Conservation (phyloP, 2,797 vertebrate genomes). For the Poeciliopsis gracilis region DNA sequence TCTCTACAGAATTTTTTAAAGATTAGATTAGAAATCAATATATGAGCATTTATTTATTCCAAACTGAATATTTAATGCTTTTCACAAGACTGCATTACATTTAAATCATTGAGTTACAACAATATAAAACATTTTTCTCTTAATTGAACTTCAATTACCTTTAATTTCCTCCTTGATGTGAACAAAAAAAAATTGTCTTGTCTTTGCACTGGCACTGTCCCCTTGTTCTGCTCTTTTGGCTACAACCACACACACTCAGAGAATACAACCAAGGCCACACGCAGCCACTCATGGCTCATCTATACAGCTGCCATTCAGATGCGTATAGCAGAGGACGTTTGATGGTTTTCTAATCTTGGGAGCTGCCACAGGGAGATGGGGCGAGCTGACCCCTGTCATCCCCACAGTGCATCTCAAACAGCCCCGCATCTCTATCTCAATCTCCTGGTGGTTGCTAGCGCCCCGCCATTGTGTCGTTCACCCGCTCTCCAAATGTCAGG, state of each 20-base stretch:
- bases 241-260: conserved; percentile 45
- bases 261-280: conserved; percentile 64
- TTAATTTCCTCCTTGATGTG: conserved; percentile 31
- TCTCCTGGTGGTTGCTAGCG: conserved; percentile 58
- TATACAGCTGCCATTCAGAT: conserved; percentile 77
- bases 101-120: background rate
- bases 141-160: conserved; percentile 29
- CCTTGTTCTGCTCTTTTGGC: conserved; percentile 25
- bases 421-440: conserved; percentile 75
- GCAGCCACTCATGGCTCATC: conserved; percentile 66
- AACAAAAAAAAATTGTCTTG: conserved; percentile 35
- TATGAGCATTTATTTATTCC: background rate
- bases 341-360: conserved; percentile 80
- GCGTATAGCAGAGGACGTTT: conserved; percentile 72
- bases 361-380: conserved; percentile 75
- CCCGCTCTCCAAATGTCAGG: conserved; percentile 77
- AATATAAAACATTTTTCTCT: conserved; percentile 4
- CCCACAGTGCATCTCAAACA: conserved; percentile 75
- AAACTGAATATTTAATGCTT: background rate
- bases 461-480: conserved; percentile 65
- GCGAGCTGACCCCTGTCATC: conserved; percentile 75
- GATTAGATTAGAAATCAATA: background rate
- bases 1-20: background rate
- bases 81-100: background rate
- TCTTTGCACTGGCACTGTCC: conserved; percentile 36